Conservation (phyloP, 2,797 vertebrate genomes). For the Benthosema pterotum region DNA sequence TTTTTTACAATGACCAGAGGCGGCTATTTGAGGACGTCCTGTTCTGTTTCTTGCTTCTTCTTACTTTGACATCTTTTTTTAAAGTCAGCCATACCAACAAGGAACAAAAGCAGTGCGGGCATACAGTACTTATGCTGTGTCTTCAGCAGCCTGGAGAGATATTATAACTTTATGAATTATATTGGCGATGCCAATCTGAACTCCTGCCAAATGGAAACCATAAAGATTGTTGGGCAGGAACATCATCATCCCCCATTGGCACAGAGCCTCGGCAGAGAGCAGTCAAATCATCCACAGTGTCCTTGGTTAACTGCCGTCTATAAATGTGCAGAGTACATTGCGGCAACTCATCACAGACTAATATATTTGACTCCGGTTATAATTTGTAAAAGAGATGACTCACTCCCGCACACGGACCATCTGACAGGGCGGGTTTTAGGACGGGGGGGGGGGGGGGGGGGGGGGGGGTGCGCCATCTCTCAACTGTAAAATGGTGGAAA, state of each 20-base stretch:
- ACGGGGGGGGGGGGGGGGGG: too few species aligned
- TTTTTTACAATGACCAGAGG: not conserved
- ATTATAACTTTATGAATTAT: conserved; percentile 48
- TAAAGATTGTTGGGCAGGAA: conserved; percentile 57
- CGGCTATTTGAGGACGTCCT: not conserved
- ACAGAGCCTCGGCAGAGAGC: conserved; percentile 62
- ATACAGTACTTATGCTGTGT: conserved; percentile 12
- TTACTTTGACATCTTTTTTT: too few species aligned
- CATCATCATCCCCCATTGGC: conserved; percentile 52
- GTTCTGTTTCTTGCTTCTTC: conserved; percentile 13
- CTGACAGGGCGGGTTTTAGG: conserved; percentile 25
- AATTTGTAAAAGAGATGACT: conserved; percentile 51
- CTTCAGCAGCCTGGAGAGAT: conserved; percentile 26
- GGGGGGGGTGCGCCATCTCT: conserved; percentile 19
- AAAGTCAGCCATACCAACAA: conserved; percentile 8
- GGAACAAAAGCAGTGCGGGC: not conserved
- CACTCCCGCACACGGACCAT: conserved; percentile 32
- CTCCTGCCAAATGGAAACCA: conserved; percentile 64
- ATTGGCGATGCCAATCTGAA: conserved; percentile 59
- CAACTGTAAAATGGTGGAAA: conserved; percentile 23
- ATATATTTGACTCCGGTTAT: conserved; percentile 47
- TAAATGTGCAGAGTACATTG: conserved; percentile 59
- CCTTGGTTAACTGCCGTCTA: conserved; percentile 55
- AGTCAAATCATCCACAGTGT: conserved; percentile 58
- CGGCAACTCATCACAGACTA: conserved; percentile 52